Conservation (phyloP, 2,888 invertebrate species). For the Euzetes globulus region DNA sequence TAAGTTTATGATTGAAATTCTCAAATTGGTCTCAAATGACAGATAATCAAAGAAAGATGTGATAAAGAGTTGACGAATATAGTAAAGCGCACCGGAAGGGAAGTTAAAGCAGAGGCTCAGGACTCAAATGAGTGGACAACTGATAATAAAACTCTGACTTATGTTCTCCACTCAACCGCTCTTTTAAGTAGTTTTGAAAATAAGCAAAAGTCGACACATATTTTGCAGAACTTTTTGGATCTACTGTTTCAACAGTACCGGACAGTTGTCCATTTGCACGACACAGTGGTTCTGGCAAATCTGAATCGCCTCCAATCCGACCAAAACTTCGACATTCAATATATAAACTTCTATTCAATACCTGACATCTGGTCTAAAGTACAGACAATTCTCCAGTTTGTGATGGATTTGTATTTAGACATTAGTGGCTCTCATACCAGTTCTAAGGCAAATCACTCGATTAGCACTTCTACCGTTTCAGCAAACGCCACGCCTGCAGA, state of each 20-base stretch:
- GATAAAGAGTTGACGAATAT: slow-evolving; percentile 71
- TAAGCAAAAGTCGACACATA: slow-evolving; percentile 44
- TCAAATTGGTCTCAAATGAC: neutral
- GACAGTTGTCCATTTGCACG: slow-evolving; percentile 68
- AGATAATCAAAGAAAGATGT: slow-evolving; percentile 73
- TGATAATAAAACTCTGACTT: neutral
- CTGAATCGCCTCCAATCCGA: slow-evolving; percentile 43
- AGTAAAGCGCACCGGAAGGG: slow-evolving; percentile 68
- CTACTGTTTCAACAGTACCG: slow-evolving; percentile 74
- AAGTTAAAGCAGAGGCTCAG: slow-evolving; percentile 50
- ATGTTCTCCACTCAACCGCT: slow-evolving; percentile 6
- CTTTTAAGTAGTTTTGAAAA: slow-evolving; percentile 29
- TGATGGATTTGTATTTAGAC: slow-evolving; percentile 35
- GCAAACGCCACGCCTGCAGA: slow-evolving; percentile 31
- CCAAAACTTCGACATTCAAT: neutral
- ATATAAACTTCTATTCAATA: slow-evolving; percentile 57
- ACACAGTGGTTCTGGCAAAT: slow-evolving; percentile 53
- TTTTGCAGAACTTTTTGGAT: slow-evolving; percentile 57
- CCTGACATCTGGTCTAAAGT: slow-evolving; percentile 81
- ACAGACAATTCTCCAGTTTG: slow-evolving; percentile 58
- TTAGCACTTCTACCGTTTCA: neutral
- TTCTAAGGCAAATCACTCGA: slow-evolving; percentile 4
- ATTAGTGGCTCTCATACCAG: slow-evolving; percentile 15
- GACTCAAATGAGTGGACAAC: neutral
- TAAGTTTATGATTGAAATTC: neutral